Evolutionary conservation across 1,140 invertebrate genomes (phyloP), one percentile per base, ranked within the genome.

Genomic region (Atta colombica): DNA sequence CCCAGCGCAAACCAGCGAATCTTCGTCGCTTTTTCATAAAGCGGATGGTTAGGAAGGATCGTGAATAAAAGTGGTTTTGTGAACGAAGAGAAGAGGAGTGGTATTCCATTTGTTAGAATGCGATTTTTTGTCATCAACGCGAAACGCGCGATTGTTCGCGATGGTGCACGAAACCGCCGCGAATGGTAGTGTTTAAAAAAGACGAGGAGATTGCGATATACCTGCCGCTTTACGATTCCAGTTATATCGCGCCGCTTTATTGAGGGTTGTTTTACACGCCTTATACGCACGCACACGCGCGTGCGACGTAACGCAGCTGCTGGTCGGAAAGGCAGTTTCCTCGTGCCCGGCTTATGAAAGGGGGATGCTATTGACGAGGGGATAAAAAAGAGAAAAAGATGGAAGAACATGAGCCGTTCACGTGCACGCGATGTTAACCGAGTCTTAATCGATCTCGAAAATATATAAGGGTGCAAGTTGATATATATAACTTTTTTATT

Each of bases 191-290:
- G 66, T 53, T 60, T 60, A 71, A 63, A 71, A 53, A 85, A 82
- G 77, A 63, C 65, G 85, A 81, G 65, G 66, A 81, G 80, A 86
- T 68, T 69, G 85, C 65, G 85, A 82, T 82, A 80, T 77, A 51
- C 55, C 75, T 69, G 39, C 53, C 85, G 18, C 63, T 86, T 78
- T 86, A 86, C 53, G 84, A 78, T 53, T 60, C 75, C 51, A 35
- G 84, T 86, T 86, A 86, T 86, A 86, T 86, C 84, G 84, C 60
- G 65, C 25, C 63, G 85, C 60, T 69, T 69, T 86, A 78, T 51
- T 35, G 28, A 39, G 77, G 53, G 77, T 65, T 28, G 75, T 68
- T 82, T 51, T 86, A 69, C 31, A 35, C 31, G 31, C 65, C 53
- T 80, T 69, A 61, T 35, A 35, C 31, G 77, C 65, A 82, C 85